Conservation (phyloP, 2,113 vertebrate species). For the Sialia sialis region DNA sequence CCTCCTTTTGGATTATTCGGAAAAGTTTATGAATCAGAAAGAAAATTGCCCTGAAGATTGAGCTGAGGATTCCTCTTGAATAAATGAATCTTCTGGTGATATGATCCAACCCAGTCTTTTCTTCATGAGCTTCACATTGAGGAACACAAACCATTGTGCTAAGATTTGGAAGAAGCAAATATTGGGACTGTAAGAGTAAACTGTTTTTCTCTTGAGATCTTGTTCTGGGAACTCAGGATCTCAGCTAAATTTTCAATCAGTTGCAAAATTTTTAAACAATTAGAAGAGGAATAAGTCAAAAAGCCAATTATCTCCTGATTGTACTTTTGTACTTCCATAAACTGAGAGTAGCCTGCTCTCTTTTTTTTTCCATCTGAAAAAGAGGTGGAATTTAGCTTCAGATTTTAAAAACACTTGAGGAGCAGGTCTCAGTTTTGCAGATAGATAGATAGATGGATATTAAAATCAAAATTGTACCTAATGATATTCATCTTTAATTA, state of each 20-base stretch:
- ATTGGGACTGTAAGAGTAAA: accelerated
- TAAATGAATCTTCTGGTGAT: not conserved
- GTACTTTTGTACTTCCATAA: accelerated
- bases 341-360: not conserved
- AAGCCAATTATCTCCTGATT: not conserved
- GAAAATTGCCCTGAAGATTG: not conserved
- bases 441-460: not conserved
- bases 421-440: not conserved
- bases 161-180: not conserved
- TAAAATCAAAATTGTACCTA: not conserved
- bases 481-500: not conserved
- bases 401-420: not conserved
- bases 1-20: not conserved
- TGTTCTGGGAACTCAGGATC: not conserved
- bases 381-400: not conserved
- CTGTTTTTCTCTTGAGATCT: not conserved
- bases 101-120: not conserved
- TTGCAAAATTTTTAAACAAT: not conserved
- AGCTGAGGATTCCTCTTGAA: not conserved
- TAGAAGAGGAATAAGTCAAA: not conserved
- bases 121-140: not conserved
- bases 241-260: not conserved
- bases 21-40: not conserved
- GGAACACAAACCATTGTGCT: not conserved
- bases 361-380: not conserved